A percentile compares a stretch with the other conserved stretches of the same genome.
Evolutionary conservation across 2,888 invertebrate genomes (phyloP).

Genomic region (Plebejus argus): DNA sequence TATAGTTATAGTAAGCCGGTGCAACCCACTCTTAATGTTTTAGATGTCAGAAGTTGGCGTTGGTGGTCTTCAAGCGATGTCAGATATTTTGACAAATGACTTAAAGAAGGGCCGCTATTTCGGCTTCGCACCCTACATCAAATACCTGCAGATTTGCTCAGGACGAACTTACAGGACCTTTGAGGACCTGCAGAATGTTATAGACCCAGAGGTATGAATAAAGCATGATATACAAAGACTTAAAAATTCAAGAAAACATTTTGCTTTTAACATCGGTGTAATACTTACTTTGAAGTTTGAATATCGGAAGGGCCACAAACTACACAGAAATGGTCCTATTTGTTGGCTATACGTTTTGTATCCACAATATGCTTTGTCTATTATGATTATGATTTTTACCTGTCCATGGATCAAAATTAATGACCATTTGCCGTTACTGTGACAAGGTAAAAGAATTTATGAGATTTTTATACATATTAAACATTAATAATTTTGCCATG

Average conservation of each 20-base stretch:
- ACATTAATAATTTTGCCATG: neutral
- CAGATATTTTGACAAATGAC: conserved; percentile 56
- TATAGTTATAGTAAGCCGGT: no score
- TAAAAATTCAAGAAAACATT: no score
- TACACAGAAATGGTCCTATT: neutral
- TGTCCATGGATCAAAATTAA: neutral
- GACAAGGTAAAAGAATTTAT: neutral
- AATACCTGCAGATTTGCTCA: conserved; percentile 90
- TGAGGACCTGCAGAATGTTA: conserved; percentile 86
- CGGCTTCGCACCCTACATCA: conserved; percentile 92
- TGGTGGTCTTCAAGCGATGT: conserved; percentile 51
- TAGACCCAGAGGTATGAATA: conserved; percentile 59
- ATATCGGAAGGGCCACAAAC: neutral
- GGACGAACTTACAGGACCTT: conserved; percentile 84
- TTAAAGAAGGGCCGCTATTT: conserved; percentile 84
- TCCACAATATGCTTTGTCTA: no score
- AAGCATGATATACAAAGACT: neutral
- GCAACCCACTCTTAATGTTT: no score
- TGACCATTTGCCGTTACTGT: neutral
- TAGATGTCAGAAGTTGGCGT: conserved; percentile 54
- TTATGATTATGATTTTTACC: no score
- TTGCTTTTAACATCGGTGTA: no score
- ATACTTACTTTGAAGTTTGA: no score
- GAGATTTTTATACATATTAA: neutral
- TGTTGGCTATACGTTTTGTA: neutral